phyloP scores from a whole-genome alignment of 2,888 invertebrate genomes.

The Silvanus unidentatus region DNA sequence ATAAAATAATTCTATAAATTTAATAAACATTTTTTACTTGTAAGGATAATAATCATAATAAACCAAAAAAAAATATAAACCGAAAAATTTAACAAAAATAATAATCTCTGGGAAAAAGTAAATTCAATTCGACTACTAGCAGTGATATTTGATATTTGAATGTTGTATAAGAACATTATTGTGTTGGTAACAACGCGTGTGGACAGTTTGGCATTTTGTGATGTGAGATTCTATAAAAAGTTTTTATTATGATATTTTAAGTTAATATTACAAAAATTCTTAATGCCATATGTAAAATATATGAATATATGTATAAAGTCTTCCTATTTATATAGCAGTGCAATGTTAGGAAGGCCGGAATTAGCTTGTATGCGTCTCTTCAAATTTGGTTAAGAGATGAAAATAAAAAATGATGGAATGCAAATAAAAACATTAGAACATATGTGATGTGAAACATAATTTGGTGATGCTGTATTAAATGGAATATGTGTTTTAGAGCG shows the following conservation, averaged over 20 bases:
- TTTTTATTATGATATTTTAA: slow-evolving; percentile 45
- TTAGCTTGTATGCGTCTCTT: slow-evolving; percentile 40
- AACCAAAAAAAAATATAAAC: too few relatives aligned
- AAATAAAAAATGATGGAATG: slow-evolving; percentile 48
- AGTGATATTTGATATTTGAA: slow-evolving; percentile 27
- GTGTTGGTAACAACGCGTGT: slow-evolving; percentile 47
- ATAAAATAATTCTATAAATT: too few relatives aligned
- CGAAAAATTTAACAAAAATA: neutral
- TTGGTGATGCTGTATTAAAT: slow-evolving; percentile 35
- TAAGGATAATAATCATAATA: too few relatives aligned
- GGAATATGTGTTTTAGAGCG: slow-evolving; percentile 34
- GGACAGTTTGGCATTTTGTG: slow-evolving; percentile 50
- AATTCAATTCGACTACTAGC: slow-evolving; percentile 7
- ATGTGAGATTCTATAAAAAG: slow-evolving; percentile 46
- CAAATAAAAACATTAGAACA: slow-evolving; percentile 49
- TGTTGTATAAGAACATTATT: slow-evolving; percentile 23
- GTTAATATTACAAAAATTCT: slow-evolving; percentile 37
- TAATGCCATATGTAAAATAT: slow-evolving; percentile 36
- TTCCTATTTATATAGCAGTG: slow-evolving; percentile 34
- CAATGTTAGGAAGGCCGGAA: slow-evolving; percentile 36
- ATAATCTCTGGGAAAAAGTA: neutral
- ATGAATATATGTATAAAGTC: slow-evolving; percentile 30
- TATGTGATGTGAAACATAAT: slow-evolving; percentile 47
- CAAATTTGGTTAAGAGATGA: slow-evolving; percentile 47
- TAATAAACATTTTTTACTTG: too few relatives aligned